phyloP scores from a whole-genome alignment of 1,140 invertebrate species.

The Triops longicaudatus region DNA sequence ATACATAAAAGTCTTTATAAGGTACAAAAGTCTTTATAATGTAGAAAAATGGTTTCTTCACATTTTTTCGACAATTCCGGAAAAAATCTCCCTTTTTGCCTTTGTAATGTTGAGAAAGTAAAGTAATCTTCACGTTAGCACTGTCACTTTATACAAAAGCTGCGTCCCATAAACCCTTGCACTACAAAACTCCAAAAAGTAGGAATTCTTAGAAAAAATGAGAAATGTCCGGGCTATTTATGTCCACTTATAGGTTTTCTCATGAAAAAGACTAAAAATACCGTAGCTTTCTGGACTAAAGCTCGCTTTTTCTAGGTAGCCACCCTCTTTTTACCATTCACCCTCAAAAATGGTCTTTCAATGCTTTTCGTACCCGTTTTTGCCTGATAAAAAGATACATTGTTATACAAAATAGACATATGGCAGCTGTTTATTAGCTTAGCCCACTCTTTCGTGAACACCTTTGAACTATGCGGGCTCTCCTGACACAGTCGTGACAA shows the following conservation, averaged over 20 bases:
- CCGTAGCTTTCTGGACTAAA: neutral
- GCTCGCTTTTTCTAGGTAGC: neutral
- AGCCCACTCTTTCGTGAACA: neutral
- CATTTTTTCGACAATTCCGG: too few relatives aligned
- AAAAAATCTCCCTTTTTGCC: too few relatives aligned
- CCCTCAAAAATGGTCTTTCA: neutral
- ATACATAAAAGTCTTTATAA: too few relatives aligned
- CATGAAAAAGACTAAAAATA: neutral
- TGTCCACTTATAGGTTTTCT: neutral
- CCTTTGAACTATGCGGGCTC: neutral
- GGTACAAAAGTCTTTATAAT: too few relatives aligned
- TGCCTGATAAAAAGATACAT: neutral
- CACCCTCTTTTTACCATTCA: neutral
- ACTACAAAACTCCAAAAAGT: neutral
- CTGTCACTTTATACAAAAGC: too few relatives aligned
- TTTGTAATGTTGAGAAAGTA: too few relatives aligned
- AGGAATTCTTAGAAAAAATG: neutral
- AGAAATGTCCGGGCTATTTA: neutral
- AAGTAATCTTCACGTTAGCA: too few relatives aligned
- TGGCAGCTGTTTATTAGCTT: conserved; percentile 8
- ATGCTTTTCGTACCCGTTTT: neutral
- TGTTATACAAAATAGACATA: neutral
- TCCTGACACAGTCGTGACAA: neutral
- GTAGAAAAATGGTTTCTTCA: too few relatives aligned
- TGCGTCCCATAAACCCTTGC: neutral